Base-by-base conservation (phyloP, 2,888 invertebrate species). In the Uropetala carovei region DNA sequence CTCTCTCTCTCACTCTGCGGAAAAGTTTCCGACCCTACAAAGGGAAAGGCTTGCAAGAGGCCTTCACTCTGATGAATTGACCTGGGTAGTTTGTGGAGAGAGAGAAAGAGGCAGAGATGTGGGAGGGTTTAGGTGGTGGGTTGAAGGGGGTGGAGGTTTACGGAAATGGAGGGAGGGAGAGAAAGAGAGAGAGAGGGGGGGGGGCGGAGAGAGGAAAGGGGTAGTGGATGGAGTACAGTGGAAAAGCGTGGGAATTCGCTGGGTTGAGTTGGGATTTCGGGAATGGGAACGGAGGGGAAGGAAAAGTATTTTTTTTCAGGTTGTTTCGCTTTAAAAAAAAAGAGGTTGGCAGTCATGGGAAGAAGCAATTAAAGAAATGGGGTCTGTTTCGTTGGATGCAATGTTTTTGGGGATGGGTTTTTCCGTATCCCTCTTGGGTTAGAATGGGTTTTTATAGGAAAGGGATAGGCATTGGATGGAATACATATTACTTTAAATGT, bases 311-410 rank as follows among this genome's bases (percentile, higher is more conserved):
- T 89, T 89, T 83, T 68, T 89, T 89, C 56, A n/a, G 56, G 83
- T n/a, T 18, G 64, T 56, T n/a, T 64, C 64, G 64, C 16, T 89
- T 89, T n/a, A 64, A 89, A 68, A 83, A 57, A 64, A 30, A 9
- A 5, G 64, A 57, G 7, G 56, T 27, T n/a, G 64, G 43, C 68
- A 43, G 68, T n/a, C 60, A 64, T 30, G 83, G 43, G 56, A 64
- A 43, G 89, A 18, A 89, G 89, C 89, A 89, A 89, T 89, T 89
- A 89, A 89, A 89, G 89, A 89, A 89, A 89, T 89, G 64, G 89
- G 60, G 68, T 56, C 89, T 27, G 64, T 43, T 56, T 57, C 64
- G 64, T n/a, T n/a, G n/a, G 64, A 27, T 27, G 56, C 43, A 5
- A 43, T 43, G 43, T 43, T 43, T 5, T 5, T 43, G 75, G 64